Evolutionary conservation across 2,113 vertebrate species (phyloP), one percentile per base, ranked within the genome.

Genomic region (Gila orcuttii): DNA sequence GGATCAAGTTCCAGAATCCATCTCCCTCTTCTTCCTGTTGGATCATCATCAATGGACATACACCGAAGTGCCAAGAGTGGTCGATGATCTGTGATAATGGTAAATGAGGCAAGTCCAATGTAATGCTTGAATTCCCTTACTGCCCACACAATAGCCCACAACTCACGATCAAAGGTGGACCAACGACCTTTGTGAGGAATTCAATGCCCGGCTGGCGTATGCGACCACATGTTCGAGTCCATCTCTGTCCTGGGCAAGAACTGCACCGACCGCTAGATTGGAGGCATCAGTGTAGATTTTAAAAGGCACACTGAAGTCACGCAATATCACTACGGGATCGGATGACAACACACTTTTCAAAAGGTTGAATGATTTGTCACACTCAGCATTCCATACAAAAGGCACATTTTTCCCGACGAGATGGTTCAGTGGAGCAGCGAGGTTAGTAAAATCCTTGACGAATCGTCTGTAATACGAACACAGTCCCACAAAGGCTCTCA

Each of bases 261-360:
- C 73, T 4, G 85, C 77, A 45, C 83, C 78, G 3, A 85, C 74
- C 6, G 85, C 81, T 13, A n/a, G 5, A 3, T 77, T 82, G 8
- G 76, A 89, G 2, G 71, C 77, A 47, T 89, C 88, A 6, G 85
- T 87, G 28, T 85, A 82, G 10, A 87, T 23, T 36, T 66, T 79
- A 21, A 85, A 87, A 6, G 21, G 60, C 12, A 50, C 57, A 15
- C 23, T 55, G 33, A 89, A 85, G 33, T 85, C 79, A 59, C 84
- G 83, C 5, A 78, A 36, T 9, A 60, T 19, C 10, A 89, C n/a
- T 3, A 86, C 17, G 10, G 85, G 85, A 10, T 33, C 60, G 28
- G 60, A 85, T 10, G 28, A 84, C n/a, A 84, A 45, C 12, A 55
- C 33, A 4, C 69, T 23, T 45, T 55, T 17, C 52, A 88, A 33